Base-by-base conservation (phyloP, 92 coral and sea anemone genomes). In the Epizoanthus rinbou region DNA sequence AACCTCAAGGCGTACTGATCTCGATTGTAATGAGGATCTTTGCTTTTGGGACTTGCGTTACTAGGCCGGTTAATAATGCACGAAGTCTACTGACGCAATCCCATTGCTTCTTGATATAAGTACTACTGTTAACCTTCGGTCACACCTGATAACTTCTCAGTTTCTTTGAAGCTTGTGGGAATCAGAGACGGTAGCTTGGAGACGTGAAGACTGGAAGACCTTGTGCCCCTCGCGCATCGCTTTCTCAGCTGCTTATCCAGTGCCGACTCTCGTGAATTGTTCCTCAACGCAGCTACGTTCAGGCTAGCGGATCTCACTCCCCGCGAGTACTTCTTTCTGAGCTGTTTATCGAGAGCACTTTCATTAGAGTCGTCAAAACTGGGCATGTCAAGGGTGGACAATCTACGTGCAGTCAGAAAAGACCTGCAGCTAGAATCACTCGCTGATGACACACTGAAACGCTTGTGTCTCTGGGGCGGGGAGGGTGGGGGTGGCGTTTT, bases 161-260 rank as follows among this genome's bases (percentile, higher is more conserved):
- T 74, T 52, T 74, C 64, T 6, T 22, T 37, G 25, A 39, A 23
- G 69, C 22, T 59, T 39, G 45, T 22, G 22, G 19, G 25, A 16
- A 60, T 1, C 13, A 60, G 82, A 19, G 57, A 41, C 22, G 82
- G 39, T 28, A 89, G 56, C 76, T 60, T 87, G 50, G 86, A 88
- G 17, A 81, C 90, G 60, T 93, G 94, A 90, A 91, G 80, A 64
- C 97, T 91, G 39, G 95, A 63, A n/a, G 98, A 90, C 66, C 94
- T 72, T 19, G 86, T 69, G 52, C 84, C 73, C 50, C 91, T 90
- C 8, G 91, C 87, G 41, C 91, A 58, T 75, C 74, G 91, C 79
- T 81, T 4, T 33, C 98, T 86, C 19, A 89, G 43, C 56, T 91
- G 94, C 56, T 76, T 91, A 67, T 93, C 95, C 60, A 87, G 69